A percentile compares a stretch with the other conserved stretches of the same genome.
Conservation (phyloP, 2,797 vertebrate species). For the Bryconaethiops microstoma region DNA sequence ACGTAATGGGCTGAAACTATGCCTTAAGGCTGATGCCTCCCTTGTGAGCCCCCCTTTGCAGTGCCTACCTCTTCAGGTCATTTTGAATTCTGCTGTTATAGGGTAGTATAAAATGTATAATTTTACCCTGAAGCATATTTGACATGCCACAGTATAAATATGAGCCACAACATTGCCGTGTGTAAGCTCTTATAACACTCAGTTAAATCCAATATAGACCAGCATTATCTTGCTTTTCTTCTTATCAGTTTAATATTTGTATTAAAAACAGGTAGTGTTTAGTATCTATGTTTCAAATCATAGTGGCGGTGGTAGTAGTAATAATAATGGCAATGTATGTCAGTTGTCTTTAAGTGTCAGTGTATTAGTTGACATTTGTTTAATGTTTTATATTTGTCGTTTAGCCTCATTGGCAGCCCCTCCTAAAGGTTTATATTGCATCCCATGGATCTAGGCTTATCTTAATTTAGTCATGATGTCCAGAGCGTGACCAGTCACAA, state of each 20-base stretch:
- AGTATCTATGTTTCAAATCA: too few relatives aligned
- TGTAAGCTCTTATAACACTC: not conserved
- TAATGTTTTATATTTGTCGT: not conserved
- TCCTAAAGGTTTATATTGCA: not conserved
- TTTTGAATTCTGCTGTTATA: slow-evolving; percentile 12
- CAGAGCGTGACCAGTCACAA: slow-evolving; percentile 14
- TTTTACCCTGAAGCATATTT: slow-evolving; percentile 1
- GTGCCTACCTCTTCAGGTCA: not conserved
- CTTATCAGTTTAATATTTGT: too few relatives aligned
- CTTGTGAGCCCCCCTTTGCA: not conserved
- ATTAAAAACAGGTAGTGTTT: too few relatives aligned
- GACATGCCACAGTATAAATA: too few relatives aligned
- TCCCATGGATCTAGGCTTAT: slow-evolving; percentile 7
- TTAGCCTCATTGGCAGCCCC: not conserved
- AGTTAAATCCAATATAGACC: not conserved
- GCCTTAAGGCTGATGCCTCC: not conserved
- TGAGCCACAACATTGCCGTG: not conserved
- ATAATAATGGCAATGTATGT: too few relatives aligned
- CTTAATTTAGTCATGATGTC: not conserved
- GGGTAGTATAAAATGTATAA: not conserved
- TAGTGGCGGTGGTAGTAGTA: too few relatives aligned
- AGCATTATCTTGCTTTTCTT: too few relatives aligned
- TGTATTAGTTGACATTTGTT: too few relatives aligned
- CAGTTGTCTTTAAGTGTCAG: too few relatives aligned
- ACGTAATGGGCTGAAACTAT: not conserved